These are phyloP conservation scores for Syndactyla subalaris DNA, from an alignment of 2,797 vertebrate genomes.

Conservation along the genomic window DNA sequence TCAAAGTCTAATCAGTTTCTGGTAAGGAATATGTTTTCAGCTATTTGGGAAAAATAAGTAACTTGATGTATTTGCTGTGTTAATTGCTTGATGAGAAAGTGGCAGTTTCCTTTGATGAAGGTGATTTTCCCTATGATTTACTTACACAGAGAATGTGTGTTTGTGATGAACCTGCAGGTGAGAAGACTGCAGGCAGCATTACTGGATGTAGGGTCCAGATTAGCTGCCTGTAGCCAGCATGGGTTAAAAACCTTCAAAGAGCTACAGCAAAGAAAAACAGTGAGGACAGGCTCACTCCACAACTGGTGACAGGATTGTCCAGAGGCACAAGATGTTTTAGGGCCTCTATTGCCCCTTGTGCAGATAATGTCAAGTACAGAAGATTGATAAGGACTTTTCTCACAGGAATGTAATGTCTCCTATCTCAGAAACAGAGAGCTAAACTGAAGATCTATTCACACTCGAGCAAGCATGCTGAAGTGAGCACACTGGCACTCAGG, in stretches of 20 bases:
- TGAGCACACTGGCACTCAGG: rapidly evolving
- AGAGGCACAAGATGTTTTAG: constrained; percentile 23
- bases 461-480: background rate
- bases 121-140: background rate
- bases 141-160: background rate
- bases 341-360: background rate
- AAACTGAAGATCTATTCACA: background rate
- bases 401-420: background rate
- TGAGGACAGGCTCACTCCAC: background rate
- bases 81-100: background rate
- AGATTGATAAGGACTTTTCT: constrained; percentile 3
- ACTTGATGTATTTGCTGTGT: background rate
- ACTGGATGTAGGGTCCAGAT: background rate
- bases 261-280: background rate
- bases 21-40: background rate
- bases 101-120: background rate
- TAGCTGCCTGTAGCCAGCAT: background rate
- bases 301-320: constrained; percentile 1
- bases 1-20: background rate
- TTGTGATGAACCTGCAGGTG: background rate
- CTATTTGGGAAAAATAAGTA: background rate
- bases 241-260: background rate
- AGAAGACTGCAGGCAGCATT: background rate
- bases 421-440: background rate
- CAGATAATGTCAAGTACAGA: constrained; percentile 20